Evolutionary conservation across 1,140 invertebrate genomes (phyloP).

Genomic region (Coboldia fuscipes): DNA sequence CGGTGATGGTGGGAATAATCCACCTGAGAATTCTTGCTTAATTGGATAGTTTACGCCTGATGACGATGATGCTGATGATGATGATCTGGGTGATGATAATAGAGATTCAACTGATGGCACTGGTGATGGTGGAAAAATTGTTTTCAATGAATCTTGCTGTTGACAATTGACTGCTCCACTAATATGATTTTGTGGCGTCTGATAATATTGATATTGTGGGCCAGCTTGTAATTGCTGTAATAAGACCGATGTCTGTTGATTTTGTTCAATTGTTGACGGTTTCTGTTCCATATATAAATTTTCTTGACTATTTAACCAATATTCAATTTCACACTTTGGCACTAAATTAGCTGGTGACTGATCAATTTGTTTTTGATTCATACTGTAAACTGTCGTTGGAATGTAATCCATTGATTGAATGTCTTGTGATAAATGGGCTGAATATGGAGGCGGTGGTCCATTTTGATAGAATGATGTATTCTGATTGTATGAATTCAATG

Average conservation of each 20-base stretch:
- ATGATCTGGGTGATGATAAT: background rate
- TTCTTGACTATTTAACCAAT: background rate
- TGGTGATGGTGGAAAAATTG: constrained; percentile 9
- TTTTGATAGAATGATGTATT: background rate
- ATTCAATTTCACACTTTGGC: background rate
- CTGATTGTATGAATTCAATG: background rate
- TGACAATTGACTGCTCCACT: constrained; percentile 12
- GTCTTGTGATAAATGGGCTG: background rate
- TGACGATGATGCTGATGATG: constrained; percentile 8
- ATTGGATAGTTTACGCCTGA: background rate
- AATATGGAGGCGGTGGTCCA: background rate
- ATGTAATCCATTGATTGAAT: background rate
- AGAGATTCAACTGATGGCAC: constrained; percentile 15
- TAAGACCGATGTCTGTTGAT: background rate
- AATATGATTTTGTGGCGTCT: constrained; percentile 18
- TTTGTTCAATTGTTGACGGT: constrained; percentile 2
- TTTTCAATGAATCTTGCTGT: constrained; percentile 9
- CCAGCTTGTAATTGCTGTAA: constrained; percentile 6
- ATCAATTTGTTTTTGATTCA: background rate
- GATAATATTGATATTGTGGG: constrained; percentile 14
- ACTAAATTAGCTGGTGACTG: too few species aligned
- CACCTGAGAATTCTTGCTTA: constrained; percentile 18
- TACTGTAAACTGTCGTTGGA: background rate
- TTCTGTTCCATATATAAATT: background rate
- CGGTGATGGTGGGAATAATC: constrained; percentile 17